These are phyloP conservation scores for Alentia gelatinosa DNA, from an alignment of 2,888 invertebrate species.

Conservation along the genomic window DNA sequence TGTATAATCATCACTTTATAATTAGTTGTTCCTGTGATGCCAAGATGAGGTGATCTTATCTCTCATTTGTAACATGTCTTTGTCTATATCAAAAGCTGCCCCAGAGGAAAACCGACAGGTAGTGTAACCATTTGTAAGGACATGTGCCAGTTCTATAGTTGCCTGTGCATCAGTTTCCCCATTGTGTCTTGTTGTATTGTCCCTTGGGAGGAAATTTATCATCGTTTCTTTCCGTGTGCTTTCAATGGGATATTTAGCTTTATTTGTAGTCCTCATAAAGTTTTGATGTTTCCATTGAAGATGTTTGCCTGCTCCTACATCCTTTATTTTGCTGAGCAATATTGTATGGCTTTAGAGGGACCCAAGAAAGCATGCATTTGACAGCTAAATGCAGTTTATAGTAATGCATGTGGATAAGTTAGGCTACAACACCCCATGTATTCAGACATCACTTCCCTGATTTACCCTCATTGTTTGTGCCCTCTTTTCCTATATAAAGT, in stretches of 20 bases:
- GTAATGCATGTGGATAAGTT: neutral
- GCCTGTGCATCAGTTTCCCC: neutral
- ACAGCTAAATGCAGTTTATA: conserved; percentile 46
- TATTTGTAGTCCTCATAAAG: neutral
- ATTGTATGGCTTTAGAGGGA: conserved; percentile 11
- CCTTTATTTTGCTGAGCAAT: neutral
- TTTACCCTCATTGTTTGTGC: neutral
- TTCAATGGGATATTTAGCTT: neutral
- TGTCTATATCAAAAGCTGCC: conserved; percentile 33
- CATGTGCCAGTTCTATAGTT: neutral
- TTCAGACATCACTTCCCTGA: neutral
- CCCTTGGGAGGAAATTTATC: neutral
- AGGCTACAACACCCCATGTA: neutral
- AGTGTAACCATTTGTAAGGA: neutral
- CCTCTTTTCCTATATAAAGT: too few relatives aligned
- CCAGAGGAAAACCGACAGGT: neutral
- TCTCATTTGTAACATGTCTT: neutral
- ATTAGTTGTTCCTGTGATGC: too few relatives aligned
- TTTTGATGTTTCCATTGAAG: neutral
- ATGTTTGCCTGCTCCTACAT: neutral
- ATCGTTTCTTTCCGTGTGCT: neutral
- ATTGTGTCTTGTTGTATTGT: neutral
- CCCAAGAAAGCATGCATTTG: neutral
- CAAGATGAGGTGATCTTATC: too few relatives aligned
- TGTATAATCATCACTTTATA: too few relatives aligned